Base-by-base conservation (phyloP, 2,797 vertebrate genomes). In the Myotis daubentonii region DNA sequence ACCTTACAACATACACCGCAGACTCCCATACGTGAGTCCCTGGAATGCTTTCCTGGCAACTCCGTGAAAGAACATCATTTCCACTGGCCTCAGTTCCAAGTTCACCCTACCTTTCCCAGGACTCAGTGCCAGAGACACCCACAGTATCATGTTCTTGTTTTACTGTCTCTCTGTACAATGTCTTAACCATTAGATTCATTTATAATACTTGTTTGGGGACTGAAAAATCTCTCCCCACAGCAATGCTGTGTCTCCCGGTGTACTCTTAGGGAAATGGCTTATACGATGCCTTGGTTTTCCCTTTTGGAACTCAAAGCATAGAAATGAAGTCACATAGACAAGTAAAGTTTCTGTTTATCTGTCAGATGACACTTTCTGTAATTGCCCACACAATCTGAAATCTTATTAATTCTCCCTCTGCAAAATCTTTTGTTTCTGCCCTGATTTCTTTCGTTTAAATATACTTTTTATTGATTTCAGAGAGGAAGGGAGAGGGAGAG, bases 321-420 rank as follows among this genome's bases (percentile, higher is more conserved):
- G 44, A 89, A 93, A 44, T 76, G 44, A 91, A 92, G 76, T 87
- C 60, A 71, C 33, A 36, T 6, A 83, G 47, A 87, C 25, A 53
- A 89, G 44, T 25, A 28, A 86, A 57, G 28, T 75, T 83, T 89
- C 60, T 90, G 71, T 83, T 66, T 55, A n/a, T 75, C 22, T 47
- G 38, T 90, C 38, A 74, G 47, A 89, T 60, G 36, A 71, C 19
- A 78, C 36, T 25, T 91, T 91, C 84, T 88, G 41, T 38, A 38
- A 76, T 66, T 85, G 53, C 15, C 13, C 25, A 19, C n/a, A 53
- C 7, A 62, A 71, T 85, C 72, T 33, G 28, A 30, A 66, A 30
- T 76, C 47, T 72, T 93, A 51, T 6, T 41, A 36, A 41, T 84
- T 93, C 36, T 80, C 28, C 36, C 17, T 76, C n/a, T 19, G 83